These are phyloP conservation scores for Pseudorhiza aurosa DNA, from an alignment of 30 jellyfish, hydroid and myxozoan species.

Conservation along the genomic window DNA sequence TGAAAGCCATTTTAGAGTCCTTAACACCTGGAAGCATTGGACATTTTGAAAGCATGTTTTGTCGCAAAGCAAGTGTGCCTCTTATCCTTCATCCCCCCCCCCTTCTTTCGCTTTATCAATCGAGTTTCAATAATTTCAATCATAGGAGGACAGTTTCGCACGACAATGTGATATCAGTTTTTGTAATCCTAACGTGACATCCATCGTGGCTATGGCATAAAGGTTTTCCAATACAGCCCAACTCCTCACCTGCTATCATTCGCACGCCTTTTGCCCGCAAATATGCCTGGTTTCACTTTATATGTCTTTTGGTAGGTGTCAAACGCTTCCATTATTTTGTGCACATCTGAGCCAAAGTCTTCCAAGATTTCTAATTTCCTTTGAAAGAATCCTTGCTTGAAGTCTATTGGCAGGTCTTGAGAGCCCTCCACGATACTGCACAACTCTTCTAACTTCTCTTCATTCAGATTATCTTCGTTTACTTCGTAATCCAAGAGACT, in stretches of 20 bases:
- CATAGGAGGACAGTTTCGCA: too few relatives aligned
- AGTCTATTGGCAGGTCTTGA: conserved; percentile 52
- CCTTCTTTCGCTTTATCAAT: too few relatives aligned
- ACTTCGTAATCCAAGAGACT: conserved; percentile 85
- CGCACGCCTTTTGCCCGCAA: conserved; percentile 43
- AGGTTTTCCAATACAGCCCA: too few relatives aligned
- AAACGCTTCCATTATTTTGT: conserved; percentile 46
- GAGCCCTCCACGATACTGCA: conserved; percentile 64
- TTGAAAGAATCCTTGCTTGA: conserved; percentile 83
- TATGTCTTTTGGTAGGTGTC: conserved; percentile 64
- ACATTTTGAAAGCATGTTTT: too few relatives aligned
- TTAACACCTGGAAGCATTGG: too few relatives aligned
- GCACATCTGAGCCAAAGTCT: conserved; percentile 74
- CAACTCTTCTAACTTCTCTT: conserved; percentile 38
- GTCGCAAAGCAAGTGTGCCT: too few relatives aligned
- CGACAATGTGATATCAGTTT: too few relatives aligned
- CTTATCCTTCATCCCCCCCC: too few relatives aligned
- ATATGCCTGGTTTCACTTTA: conserved; percentile 37
- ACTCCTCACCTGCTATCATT: conserved; percentile 55
- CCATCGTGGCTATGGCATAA: too few relatives aligned
- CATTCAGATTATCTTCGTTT: conserved; percentile 49
- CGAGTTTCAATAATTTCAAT: too few relatives aligned
- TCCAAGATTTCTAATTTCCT: conserved; percentile 81
- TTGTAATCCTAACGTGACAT: too few relatives aligned
- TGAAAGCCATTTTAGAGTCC: too few relatives aligned